Conservation (phyloP, 2,797 vertebrate genomes). For the Acrossocheilus wenchowensis region DNA sequence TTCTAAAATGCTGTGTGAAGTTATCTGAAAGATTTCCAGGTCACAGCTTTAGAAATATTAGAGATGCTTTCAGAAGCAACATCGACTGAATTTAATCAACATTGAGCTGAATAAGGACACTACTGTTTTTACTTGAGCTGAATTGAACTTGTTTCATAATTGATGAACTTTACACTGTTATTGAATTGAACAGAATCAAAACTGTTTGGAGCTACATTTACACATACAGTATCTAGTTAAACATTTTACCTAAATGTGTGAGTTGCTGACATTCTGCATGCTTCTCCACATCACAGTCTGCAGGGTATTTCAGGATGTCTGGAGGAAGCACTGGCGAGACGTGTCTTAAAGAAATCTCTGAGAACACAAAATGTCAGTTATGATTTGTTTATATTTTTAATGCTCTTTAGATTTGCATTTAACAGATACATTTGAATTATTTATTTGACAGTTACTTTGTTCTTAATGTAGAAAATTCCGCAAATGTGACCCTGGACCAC, state of each 20-base stretch:
- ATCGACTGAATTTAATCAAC: background rate
- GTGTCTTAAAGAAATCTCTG: background rate
- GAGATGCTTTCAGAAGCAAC: background rate
- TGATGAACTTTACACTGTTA: background rate
- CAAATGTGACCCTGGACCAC: too few relatives aligned
- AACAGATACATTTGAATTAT: background rate
- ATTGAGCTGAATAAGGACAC: background rate
- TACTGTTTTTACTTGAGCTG: background rate
- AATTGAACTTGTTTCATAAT: background rate
- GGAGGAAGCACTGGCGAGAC: constrained; percentile 29
- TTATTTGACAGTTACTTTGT: background rate
- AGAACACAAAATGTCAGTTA: background rate
- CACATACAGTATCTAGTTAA: background rate
- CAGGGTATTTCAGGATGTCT: constrained; percentile 42
- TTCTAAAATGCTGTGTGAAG: background rate
- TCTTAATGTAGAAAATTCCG: background rate
- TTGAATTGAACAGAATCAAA: background rate
- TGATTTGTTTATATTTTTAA: background rate
- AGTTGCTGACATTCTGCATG: background rate
- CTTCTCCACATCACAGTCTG: constrained; percentile 29
- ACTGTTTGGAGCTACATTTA: background rate
- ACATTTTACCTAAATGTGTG: constrained; percentile 16
- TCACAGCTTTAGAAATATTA: constrained; percentile 7
- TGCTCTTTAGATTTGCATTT: background rate
- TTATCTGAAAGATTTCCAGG: background rate